Percentiles rank a stretch among this genome's conserved stretches.
Evolutionary conservation across 2,113 vertebrate genomes (phyloP).

Genomic region (Heteronetta atricapilla): DNA sequence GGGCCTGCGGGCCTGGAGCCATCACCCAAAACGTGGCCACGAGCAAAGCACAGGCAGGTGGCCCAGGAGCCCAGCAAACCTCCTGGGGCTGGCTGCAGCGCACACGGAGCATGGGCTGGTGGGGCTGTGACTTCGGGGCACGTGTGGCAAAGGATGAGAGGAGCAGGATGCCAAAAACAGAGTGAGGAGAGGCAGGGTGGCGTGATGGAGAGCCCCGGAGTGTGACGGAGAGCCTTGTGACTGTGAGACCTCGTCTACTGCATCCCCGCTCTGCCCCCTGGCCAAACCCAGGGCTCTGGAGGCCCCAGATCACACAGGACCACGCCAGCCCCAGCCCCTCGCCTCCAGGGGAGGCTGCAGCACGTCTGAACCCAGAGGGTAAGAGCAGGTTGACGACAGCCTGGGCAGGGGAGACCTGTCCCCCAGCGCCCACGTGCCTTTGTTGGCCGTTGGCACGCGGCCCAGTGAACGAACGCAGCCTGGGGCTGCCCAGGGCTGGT

Average conservation of each 20-base stretch:
- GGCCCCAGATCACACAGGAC: rapidly evolving
- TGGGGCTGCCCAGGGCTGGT: rapidly evolving
- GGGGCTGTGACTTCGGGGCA: rapidly evolving
- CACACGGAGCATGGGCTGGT: rapidly evolving
- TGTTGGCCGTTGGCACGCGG: not conserved
- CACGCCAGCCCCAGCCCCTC: not conserved
- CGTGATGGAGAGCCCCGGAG: not conserved
- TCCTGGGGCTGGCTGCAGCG: not conserved
- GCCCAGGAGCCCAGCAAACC: not conserved
- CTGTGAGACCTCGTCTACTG: not conserved
- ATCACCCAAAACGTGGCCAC: not conserved
- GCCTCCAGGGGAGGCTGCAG: not conserved
- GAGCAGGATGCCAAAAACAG: not conserved
- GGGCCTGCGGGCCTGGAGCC: not conserved
- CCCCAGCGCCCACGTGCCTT: rapidly evolving
- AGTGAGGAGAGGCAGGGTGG: not conserved
- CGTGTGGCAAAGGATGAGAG: not conserved
- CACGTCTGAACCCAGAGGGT: not conserved
- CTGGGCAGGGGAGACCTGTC: rapidly evolving
- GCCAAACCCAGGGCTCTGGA: not conserved
- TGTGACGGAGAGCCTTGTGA: not conserved
- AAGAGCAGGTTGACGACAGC: not conserved
- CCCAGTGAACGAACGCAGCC: not conserved
- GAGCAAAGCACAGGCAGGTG: not conserved
- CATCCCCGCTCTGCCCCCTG: not conserved